Evolutionary conservation across 92 coral and sea anemone genomes (phyloP), one percentile per base, ranked within the genome.

Genomic region (Epizoanthus stellaris): DNA sequence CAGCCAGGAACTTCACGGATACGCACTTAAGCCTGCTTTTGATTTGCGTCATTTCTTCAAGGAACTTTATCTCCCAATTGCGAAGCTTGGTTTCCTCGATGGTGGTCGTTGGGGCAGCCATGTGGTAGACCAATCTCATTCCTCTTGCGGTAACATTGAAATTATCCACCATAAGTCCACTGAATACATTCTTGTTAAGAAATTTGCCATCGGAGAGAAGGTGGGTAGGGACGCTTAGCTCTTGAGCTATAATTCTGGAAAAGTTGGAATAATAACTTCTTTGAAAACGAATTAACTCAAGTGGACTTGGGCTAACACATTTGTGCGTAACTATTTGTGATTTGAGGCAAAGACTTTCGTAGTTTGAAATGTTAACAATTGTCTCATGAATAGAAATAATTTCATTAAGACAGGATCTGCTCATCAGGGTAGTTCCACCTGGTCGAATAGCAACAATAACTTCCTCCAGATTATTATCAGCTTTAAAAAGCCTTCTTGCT

Each of bases 21-120:
- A 71, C 58, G 19, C 76, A 71, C 40, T 23, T 40, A 16, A 71
- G 58, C n/a, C 34, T 12, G 5, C 2, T 3, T 5, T 71, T 5
- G 14, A 71, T 2, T 71, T 39, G 54, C 13, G 59, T n/a, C 14
- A 47, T 71, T 71, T 71, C 54, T 1, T 71, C 6, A 7, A 42
- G 25, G 25, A 71, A 71, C 57, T 45, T 20, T 4, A n/a, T 19
- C 38, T 71, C 76, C 76, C 76, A 71, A 7, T 49, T 10, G 76
- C 19, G 30, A 42, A 54, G 30, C 9, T 20, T 71, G 30, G 34
- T 42, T 71, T 71, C 47, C 38, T 47, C 36, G 7, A 39, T 71
- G 38, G 47, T 4, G 39, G 40, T 71, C 4, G 19, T 71, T 21
- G 76, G 76, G 7, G 58, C 19, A 40, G 17, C 47, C 34, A 71